phyloP scores from a whole-genome alignment of 2,113 vertebrate species.

The Apodemus sylvaticus region DNA sequence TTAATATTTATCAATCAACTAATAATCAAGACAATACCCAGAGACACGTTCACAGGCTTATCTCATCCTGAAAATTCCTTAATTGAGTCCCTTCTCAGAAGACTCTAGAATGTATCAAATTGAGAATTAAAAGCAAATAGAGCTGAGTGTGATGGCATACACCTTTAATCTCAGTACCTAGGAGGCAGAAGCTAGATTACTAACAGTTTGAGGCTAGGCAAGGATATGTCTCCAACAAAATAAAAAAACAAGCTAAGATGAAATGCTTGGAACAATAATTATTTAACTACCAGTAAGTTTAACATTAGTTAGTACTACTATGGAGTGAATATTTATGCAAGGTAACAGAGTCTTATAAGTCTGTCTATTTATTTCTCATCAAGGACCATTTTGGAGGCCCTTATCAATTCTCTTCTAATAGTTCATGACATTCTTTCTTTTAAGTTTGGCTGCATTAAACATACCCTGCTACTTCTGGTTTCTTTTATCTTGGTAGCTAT shows the following conservation, averaged over 20 bases:
- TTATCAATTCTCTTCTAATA: not conserved
- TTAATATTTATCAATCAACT: not conserved
- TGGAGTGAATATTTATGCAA: rapidly evolving
- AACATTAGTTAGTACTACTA: not conserved
- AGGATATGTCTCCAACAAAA: not conserved
- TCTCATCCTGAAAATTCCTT: not conserved
- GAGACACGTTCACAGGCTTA: not conserved
- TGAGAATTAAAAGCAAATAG: not conserved
- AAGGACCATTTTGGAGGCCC: not conserved
- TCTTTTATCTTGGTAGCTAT: rapidly evolving
- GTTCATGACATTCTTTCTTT: not conserved
- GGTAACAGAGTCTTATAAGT: not conserved
- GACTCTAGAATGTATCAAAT: not conserved
- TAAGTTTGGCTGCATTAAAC: not conserved
- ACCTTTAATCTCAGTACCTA: not conserved
- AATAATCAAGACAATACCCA: not conserved
- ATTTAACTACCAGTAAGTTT: not conserved
- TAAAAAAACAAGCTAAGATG: too few species aligned
- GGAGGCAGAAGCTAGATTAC: not conserved
- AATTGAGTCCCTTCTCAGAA: not conserved
- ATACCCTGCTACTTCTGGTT: rapidly evolving
- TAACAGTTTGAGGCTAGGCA: not conserved
- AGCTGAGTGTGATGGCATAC: not conserved
- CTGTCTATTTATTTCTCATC: not conserved
- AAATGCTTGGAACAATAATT: not conserved